Evolutionary conservation across 1,140 invertebrate species (phyloP).

Genomic region (Drosophila sucinea): DNA sequence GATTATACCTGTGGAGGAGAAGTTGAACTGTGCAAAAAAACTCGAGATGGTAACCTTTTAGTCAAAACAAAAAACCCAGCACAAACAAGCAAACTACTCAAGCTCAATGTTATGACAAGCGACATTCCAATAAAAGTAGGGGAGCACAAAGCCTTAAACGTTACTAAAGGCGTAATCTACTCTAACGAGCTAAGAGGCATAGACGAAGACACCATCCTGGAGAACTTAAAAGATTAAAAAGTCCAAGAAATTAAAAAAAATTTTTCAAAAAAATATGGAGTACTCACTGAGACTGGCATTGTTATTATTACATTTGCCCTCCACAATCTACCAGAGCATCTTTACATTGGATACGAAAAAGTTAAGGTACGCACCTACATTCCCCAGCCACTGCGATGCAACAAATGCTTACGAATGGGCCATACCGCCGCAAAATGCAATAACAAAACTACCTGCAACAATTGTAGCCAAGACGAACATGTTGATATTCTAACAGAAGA

Average conservation of each 20-base stretch:
- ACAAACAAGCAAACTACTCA: constrained; percentile 2
- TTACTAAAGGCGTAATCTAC: no score
- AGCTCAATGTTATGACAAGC: background rate
- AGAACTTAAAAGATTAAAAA: no score
- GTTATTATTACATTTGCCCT: background rate
- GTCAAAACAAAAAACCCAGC: background rate
- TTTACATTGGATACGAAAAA: constrained; percentile 5
- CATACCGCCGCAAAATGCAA: constrained; percentile 8
- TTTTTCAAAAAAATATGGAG: no score
- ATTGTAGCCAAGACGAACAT: background rate
- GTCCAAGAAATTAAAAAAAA: no score
- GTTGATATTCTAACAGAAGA: background rate
- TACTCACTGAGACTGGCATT: constrained; percentile 1
- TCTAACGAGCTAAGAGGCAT: no score
- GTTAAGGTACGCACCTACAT: constrained; percentile 1
- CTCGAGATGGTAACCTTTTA: background rate
- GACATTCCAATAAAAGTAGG: background rate
- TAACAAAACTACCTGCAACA: background rate
- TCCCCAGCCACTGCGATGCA: constrained; percentile 7
- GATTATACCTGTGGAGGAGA: background rate
- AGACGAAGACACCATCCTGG: no score
- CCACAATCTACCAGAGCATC: background rate
- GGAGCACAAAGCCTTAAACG: constrained; percentile 1
- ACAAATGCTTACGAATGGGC: constrained; percentile 7
- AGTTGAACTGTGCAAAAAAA: background rate